Evolutionary conservation across 2,888 invertebrate genomes (phyloP), one percentile per base, ranked within the genome.

Genomic region (Brachypterus glaber): DNA sequence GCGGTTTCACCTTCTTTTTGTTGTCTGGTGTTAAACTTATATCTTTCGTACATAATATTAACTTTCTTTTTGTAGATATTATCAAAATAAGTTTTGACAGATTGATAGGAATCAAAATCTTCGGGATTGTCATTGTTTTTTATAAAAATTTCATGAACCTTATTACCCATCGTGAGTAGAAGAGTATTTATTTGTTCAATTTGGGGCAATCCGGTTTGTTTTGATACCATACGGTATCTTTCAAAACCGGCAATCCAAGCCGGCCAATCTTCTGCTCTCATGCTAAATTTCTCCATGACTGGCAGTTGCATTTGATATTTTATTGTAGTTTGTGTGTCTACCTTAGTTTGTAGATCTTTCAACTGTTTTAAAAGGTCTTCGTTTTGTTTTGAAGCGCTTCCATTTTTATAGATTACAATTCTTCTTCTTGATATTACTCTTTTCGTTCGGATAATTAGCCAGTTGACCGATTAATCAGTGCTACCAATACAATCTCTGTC

Each of bases 1-100:
- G 21, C 33, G 17, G 33, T 17, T 33, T 33, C 21, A 5, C 33
- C 33, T 4, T 33, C 33, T 3, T n/a, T 16, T 17, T 33, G 33
- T n/a, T 33, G 17, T 17, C 33, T 16, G 3, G 3, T 3, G 33
- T 33, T 33, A 18, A 33, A 33, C 9, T n/a, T 18, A 7, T 17
- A 17, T 5, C 21, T 11, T 33, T 33, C 33, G 13, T 13, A 18
- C 4, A 33, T 33, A 5, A 17, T 30, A 9, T 30, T 30, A 9
- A 4, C 11, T 33, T 33, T 33, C 15, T 17, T 33, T 3, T 9
- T 11, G 5, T 8, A 33, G 4, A 33, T 3, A 3, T 17, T 17
- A n/a, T 18, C 17, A 13, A 33, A 33, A 16, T 18, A 33, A 12
- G 17, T 9, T 4, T 3, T 33, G 9, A 17, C 18, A 3, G 4